Evolutionary conservation across 2,888 invertebrate genomes (phyloP).

Genomic region (Yponomeuta malinellus): DNA sequence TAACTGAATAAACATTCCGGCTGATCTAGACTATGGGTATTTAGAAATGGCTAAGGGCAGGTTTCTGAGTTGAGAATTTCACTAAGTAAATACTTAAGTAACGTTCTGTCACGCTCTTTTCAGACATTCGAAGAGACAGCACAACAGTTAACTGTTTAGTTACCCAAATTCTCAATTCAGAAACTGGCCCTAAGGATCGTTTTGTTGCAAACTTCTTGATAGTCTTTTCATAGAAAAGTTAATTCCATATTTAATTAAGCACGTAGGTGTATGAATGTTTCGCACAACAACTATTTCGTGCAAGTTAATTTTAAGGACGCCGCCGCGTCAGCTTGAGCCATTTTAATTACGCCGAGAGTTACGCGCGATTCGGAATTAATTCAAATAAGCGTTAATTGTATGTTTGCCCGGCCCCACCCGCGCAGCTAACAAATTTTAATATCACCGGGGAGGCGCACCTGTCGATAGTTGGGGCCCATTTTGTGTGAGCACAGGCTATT

Average conservation of each 20-base stretch:
- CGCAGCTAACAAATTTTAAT: slow-evolving; percentile 50
- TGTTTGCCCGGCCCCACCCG: slow-evolving; percentile 5
- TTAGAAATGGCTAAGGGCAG: background rate
- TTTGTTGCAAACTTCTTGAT: background rate
- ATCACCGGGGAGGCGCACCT: slow-evolving; percentile 47
- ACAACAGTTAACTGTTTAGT: too few species aligned
- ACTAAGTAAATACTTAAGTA: too few species aligned
- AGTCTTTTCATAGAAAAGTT: too few species aligned
- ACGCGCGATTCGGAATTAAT: slow-evolving; percentile 9
- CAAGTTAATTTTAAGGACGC: too few species aligned
- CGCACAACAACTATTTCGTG: too few species aligned
- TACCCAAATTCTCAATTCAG: too few species aligned
- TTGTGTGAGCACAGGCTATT: slow-evolving; percentile 35
- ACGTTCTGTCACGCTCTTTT: too few species aligned
- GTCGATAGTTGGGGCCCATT: slow-evolving; percentile 47
- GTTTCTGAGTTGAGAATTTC: too few species aligned
- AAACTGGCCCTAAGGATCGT: too few species aligned
- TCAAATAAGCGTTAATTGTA: slow-evolving; percentile 10
- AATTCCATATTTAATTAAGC: too few species aligned
- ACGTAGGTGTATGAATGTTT: too few species aligned
- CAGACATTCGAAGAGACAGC: too few species aligned
- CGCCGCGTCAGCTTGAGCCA: background rate
- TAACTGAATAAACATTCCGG: background rate
- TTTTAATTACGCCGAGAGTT: slow-evolving; percentile 12
- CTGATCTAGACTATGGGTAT: background rate